Evolutionary conservation across 1,140 invertebrate species (phyloP).

Genomic region (Drosophila setifemur): DNA sequence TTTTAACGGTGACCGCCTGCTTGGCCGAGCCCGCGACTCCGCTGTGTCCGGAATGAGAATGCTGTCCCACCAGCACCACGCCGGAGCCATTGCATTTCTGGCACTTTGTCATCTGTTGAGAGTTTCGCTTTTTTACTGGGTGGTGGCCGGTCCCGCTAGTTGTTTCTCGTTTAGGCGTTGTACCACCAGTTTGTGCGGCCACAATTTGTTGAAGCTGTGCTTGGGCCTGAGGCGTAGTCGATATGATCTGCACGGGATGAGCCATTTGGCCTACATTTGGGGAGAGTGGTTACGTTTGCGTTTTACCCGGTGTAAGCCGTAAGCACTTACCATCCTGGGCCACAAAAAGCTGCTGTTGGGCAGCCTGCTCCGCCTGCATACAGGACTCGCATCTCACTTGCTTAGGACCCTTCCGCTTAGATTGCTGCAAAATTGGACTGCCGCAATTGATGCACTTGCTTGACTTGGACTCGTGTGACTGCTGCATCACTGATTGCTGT

Average conservation of each 20-base stretch:
- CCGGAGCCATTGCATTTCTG: slow-evolving; percentile 94
- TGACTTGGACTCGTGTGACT: slow-evolving; percentile 68
- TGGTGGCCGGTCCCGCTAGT: slow-evolving; percentile 84
- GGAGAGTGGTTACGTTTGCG: too few relatives aligned
- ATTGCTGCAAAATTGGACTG: slow-evolving; percentile 83
- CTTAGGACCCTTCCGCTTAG: slow-evolving; percentile 85
- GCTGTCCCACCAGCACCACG: slow-evolving; percentile 89
- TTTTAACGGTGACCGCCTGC: slow-evolving; percentile 62
- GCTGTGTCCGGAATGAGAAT: slow-evolving; percentile 33
- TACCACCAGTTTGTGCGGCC: slow-evolving; percentile 62
- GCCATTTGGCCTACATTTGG: slow-evolving; percentile 66
- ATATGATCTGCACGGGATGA: slow-evolving; percentile 77
- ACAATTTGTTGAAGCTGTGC: slow-evolving; percentile 74
- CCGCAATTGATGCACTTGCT: slow-evolving; percentile 84
- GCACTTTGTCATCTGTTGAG: slow-evolving; percentile 92
- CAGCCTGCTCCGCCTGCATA: slow-evolving; percentile 84
- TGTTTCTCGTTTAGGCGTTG: slow-evolving; percentile 63
- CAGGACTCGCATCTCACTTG: slow-evolving; percentile 85
- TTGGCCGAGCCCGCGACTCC: slow-evolving; percentile 54
- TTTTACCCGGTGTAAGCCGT: too few relatives aligned
- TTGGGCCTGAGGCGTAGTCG: slow-evolving; percentile 72
- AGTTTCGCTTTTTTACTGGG: slow-evolving; percentile 91
- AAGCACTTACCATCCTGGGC: slow-evolving; percentile 85
- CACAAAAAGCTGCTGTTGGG: slow-evolving; percentile 85
- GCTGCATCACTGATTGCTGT: slow-evolving; percentile 67